These are phyloP conservation scores for Schrankia costaestrigalis DNA, from an alignment of 2,888 invertebrate species.

Conservation along the genomic window DNA sequence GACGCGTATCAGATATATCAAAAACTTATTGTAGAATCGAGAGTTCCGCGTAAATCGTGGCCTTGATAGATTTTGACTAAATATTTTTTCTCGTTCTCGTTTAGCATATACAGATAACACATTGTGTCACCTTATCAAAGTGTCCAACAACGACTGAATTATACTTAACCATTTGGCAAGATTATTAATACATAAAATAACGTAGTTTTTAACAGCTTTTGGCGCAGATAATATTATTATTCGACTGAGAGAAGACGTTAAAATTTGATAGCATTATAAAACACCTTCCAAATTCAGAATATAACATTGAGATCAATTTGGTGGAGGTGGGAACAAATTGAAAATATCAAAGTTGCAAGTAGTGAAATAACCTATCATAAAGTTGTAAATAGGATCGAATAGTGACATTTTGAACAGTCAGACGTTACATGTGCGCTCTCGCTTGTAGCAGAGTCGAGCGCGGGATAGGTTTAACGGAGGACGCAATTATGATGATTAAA, in stretches of 20 bases:
- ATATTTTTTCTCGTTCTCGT: constrained; percentile 56
- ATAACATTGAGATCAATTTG: no score
- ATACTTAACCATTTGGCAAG: constrained; percentile 22
- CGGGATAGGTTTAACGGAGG: constrained; percentile 71
- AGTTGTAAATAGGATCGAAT: constrained; percentile 22
- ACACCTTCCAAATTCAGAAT: constrained; percentile 18
- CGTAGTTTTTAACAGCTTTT: constrained; percentile 18
- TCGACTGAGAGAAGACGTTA: constrained; percentile 14
- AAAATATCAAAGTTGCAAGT: no score
- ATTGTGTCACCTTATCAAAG: constrained; percentile 60
- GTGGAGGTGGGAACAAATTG: no score
- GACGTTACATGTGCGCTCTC: constrained; percentile 39
- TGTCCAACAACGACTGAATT: constrained; percentile 37
- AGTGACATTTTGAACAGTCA: constrained; percentile 26
- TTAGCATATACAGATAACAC: constrained; percentile 56
- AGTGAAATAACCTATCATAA: constrained; percentile 17
- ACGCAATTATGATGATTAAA: constrained; percentile 79
- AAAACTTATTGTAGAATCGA: constrained; percentile 37
- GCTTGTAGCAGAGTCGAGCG: constrained; percentile 40
- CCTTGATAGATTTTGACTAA: constrained; percentile 66
- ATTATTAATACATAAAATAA: constrained; percentile 27
- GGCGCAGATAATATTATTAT: constrained; percentile 24
- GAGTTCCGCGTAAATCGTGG: constrained; percentile 64
- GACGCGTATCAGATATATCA: constrained; percentile 28
- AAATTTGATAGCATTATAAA: constrained; percentile 14